Evolutionary conservation across 2,113 vertebrate species (phyloP).

Genomic region (Ploceus nigricollis): DNA sequence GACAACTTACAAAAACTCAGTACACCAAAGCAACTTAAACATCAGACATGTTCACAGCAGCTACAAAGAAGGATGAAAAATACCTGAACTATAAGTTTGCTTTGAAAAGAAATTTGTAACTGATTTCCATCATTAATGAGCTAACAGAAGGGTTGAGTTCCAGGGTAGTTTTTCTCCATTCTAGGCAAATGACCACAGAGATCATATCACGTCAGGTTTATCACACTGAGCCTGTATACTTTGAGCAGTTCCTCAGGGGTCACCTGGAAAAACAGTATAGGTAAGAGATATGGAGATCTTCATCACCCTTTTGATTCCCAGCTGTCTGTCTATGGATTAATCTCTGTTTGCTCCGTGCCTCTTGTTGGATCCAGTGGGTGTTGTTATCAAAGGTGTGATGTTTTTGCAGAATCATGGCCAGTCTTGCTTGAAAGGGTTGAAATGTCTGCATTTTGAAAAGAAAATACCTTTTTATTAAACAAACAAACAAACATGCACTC

Average conservation of each 20-base stretch:
- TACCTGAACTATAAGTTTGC: neutral
- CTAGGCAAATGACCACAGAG: neutral
- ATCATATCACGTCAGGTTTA: neutral
- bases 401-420: neutral
- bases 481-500: neutral
- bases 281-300: neutral
- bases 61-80: neutral
- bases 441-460: neutral
- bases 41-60: neutral
- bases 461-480: neutral
- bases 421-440: neutral
- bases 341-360: neutral
- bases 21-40: neutral
- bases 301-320: neutral
- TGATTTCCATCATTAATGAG: neutral
- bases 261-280: neutral
- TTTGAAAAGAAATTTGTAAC: neutral
- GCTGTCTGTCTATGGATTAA: neutral
- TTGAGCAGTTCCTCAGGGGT: neutral
- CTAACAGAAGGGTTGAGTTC: neutral
- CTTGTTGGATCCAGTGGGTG: neutral
- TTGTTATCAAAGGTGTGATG: neutral
- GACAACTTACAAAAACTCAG: neutral
- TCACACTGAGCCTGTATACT: neutral
- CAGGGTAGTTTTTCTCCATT: neutral